Evolutionary conservation across 2,113 vertebrate species (phyloP).

Genomic region (Eidolon helvum): DNA sequence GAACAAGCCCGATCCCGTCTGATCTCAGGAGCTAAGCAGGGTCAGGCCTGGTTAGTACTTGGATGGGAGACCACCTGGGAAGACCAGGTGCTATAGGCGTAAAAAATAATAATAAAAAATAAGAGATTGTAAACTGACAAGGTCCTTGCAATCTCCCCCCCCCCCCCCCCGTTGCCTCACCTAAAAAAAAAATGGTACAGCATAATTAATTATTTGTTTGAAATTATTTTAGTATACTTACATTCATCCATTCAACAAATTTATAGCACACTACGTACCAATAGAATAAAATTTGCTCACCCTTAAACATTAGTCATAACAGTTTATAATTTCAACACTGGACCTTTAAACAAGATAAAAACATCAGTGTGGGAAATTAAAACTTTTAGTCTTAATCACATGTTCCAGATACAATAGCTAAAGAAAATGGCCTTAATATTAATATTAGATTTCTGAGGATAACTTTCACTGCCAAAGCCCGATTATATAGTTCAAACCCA

Average conservation of each 20-base stretch:
- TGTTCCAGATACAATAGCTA: neutral
- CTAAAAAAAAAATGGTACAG: neutral
- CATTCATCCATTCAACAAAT: neutral
- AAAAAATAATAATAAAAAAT: too few species aligned
- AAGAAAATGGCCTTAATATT: neutral
- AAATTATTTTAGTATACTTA: neutral
- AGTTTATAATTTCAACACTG: neutral
- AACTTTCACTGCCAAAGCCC: neutral
- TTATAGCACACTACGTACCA: neutral
- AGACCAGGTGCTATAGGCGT: too few species aligned
- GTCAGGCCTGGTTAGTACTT: too few species aligned
- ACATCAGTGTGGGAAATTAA: neutral
- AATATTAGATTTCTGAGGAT: neutral
- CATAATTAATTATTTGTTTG: neutral
- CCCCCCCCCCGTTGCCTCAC: too few species aligned
- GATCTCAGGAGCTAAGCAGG: too few species aligned
- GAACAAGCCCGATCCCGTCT: too few species aligned
- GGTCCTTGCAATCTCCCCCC: too few species aligned
- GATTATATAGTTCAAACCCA: neutral
- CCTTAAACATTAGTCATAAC: neutral
- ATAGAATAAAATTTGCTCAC: neutral
- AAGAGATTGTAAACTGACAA: too few species aligned
- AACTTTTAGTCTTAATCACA: neutral
- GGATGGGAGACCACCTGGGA: too few species aligned
- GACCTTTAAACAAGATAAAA: slow-evolving; percentile 15